Evolutionary conservation across 1,140 invertebrate genomes (phyloP).

Genomic region (Hormaphis cornu): DNA sequence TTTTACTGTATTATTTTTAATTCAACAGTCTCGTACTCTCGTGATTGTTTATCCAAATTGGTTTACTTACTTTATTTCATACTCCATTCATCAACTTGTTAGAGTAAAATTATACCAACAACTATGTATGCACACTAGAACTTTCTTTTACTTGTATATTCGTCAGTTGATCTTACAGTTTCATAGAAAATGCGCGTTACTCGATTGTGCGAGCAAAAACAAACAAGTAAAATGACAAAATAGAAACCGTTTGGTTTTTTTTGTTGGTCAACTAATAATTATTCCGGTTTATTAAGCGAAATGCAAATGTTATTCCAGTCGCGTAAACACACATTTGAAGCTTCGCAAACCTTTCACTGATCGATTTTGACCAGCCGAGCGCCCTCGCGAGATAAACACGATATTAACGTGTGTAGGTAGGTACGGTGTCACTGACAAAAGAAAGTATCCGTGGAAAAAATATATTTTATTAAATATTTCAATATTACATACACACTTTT

Average conservation of each 20-base stretch:
- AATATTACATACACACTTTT: too few species aligned
- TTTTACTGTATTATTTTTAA: neutral
- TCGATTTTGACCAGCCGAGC: neutral
- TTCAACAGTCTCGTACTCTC: too few species aligned
- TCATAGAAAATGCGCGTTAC: neutral
- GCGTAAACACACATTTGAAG: neutral
- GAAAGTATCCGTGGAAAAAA: neutral
- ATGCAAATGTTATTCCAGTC: constrained; percentile 26
- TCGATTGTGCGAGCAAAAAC: neutral
- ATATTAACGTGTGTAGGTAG: neutral
- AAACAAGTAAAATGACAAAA: constrained; percentile 23
- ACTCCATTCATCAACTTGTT: neutral
- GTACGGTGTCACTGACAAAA: neutral
- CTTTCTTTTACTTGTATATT: constrained; percentile 18
- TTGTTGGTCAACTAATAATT: neutral
- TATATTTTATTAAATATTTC: neutral
- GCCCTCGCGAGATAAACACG: neutral
- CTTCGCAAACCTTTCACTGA: constrained; percentile 19
- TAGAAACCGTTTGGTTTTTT: constrained; percentile 17
- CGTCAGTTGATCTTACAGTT: neutral
- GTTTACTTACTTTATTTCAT: neutral
- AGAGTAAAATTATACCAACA: neutral
- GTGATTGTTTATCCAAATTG: neutral
- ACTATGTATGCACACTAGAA: too few species aligned
- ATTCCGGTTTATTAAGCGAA: constrained; percentile 21